phyloP scores from a whole-genome alignment of 35 echinoderm and acorn worm genomes.

The Stichopus chloronotus region DNA sequence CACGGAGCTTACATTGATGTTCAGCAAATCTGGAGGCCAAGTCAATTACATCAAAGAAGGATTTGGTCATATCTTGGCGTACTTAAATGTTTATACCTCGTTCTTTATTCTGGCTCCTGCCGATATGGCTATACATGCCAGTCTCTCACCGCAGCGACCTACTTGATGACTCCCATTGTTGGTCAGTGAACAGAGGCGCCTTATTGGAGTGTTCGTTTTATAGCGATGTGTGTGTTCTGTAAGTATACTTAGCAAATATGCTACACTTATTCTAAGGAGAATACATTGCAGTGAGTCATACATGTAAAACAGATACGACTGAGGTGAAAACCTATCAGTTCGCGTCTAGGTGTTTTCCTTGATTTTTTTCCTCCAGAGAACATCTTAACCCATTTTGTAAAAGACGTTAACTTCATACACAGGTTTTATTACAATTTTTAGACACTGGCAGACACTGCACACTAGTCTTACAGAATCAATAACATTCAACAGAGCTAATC shows the following conservation, averaged over 20 bases:
- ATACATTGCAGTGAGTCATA: no score
- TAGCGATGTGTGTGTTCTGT: conserved; percentile 33
- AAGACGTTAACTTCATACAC: no score
- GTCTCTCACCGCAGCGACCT: conserved; percentile 60
- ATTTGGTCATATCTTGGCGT: conserved; percentile 70
- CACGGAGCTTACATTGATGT: conserved; percentile 74
- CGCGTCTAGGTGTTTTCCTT: no score
- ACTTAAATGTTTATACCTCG: conserved; percentile 66
- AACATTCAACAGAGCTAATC: no score
- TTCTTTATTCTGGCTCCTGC: conserved; percentile 64
- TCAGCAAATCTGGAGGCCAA: conserved; percentile 88
- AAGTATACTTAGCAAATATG: conserved; percentile 48
- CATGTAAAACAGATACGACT: no score
- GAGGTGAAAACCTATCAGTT: no score
- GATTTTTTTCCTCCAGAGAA: no score
- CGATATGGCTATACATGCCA: conserved; percentile 52
- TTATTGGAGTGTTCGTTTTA: not conserved
- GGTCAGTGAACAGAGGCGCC: conserved; percentile 41
- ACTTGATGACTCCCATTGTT: conserved; percentile 53
- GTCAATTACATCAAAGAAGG: conserved; percentile 79
- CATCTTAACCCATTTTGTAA: no score
- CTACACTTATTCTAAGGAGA: not conserved
- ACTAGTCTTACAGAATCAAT: no score
- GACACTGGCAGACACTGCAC: no score
- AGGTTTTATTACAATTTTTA: no score